phyloP scores from a whole-genome alignment of 2,113 vertebrate genomes.

The Hirundichthys speculiger region DNA sequence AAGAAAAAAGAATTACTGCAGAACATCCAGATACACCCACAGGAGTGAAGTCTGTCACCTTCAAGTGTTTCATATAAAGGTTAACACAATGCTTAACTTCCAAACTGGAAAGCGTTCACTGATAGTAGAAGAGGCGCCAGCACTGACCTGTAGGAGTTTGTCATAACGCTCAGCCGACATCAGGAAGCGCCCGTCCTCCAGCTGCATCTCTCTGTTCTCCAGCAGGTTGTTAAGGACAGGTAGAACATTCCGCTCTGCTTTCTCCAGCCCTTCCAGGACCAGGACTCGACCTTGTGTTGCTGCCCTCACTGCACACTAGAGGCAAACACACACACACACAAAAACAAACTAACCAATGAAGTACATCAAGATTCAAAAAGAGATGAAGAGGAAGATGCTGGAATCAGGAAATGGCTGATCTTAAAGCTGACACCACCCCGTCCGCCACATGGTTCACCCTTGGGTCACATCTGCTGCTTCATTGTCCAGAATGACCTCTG shows the following conservation, averaged over 20 bases:
- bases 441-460: no score
- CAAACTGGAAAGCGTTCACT: no score
- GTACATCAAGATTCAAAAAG: no score
- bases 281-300: slow-evolving; percentile 92
- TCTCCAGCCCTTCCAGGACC: slow-evolving; percentile 95
- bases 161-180: slow-evolving; percentile 94
- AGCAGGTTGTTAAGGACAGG: slow-evolving; percentile 96
- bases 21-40: no score
- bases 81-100: no score
- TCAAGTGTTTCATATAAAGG: not conserved
- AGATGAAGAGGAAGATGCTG: no score
- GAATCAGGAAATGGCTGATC: no score
- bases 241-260: slow-evolving; percentile 93
- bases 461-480: no score
- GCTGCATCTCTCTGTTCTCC: slow-evolving; percentile 98
- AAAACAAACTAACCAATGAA: no score
- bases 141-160: slow-evolving; percentile 90
- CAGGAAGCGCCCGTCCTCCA: slow-evolving; percentile 96
- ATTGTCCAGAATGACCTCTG: no score
- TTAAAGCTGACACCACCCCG: no score
- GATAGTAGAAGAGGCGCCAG: not conserved
- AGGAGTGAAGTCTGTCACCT: not conserved
- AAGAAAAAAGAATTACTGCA: no score
- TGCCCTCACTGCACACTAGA: slow-evolving; percentile 94
- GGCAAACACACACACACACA: slow-evolving; percentile 16